Evolutionary conservation across 2,888 invertebrate species (phyloP), one percentile per base, ranked within the genome.

Genomic region (Nemotelus nigrinus): DNA sequence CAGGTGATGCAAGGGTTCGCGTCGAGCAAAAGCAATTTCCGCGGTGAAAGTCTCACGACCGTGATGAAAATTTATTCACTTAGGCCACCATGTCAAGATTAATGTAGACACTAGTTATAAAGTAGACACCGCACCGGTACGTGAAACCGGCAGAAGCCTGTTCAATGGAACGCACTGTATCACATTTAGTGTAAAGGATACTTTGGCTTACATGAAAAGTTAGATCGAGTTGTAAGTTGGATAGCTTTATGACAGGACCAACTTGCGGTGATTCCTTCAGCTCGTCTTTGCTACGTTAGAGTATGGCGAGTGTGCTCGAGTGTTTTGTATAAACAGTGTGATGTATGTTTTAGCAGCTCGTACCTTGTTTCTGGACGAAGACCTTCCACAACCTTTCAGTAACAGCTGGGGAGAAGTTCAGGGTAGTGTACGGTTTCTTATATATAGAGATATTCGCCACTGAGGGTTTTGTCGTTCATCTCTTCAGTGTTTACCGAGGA

Each of bases 21-120:
- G 25, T 25, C 25, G 67, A 6, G 3, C 10, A 39, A 3, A 60
- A 60, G 47, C 67, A 7, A 48, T 6, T 8, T 6, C 43, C 55
- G 57, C 10, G 41, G 47, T 45, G 5, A 71, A 55, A 44, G 8
- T 44, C 41, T 63, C 50, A 3, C 45, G 74, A 48, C 63, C 39
- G 47, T 44, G 63, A 74, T 48, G 48, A 39, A 60, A 72, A 72
- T 72, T 72, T 48, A 48, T 48, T 74, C 48, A 41, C 48, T 74
- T 41, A 43, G 25, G 8, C 60, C n/a, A 48, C 41, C 70, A 3
- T 55, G 53, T 53, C 7, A 60, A 63, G 60, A 60, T 74, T 63
- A 48, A 74, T 63, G 58, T 7, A 39, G 43, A 43, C 60, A 60
- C 47, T 63, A 48, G 39, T 41, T 48, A 74, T 25, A 39, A 39